These are phyloP conservation scores for Pelagia noctiluca DNA, from an alignment of 30 jellyfish, hydroid and myxozoan genomes.

Conservation along the genomic window DNA sequence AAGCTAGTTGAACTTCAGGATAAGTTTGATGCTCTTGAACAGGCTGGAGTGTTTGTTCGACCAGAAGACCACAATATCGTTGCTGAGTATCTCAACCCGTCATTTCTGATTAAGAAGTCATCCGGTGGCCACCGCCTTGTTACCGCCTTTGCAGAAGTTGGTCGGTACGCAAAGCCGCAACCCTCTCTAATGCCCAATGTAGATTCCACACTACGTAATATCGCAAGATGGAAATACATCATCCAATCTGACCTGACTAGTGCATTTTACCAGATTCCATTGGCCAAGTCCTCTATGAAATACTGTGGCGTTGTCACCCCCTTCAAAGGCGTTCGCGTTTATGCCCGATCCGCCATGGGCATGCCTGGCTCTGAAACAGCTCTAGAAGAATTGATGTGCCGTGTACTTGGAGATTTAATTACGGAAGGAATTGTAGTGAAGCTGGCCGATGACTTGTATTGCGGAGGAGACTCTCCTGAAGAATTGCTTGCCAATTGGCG, in stretches of 20 bases:
- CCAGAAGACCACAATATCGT: slow-evolving; percentile 62
- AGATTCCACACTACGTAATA: slow-evolving; percentile 64
- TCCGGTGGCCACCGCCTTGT: slow-evolving; percentile 68
- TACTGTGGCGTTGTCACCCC: too few species aligned
- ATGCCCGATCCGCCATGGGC: too few species aligned
- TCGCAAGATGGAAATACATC: slow-evolving; percentile 70
- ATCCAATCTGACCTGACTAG: slow-evolving; percentile 50
- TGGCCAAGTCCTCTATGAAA: slow-evolving; percentile 40
- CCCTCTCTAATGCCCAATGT: slow-evolving; percentile 79
- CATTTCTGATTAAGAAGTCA: slow-evolving; percentile 62
- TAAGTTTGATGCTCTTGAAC: too few species aligned
- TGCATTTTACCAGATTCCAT: slow-evolving; percentile 76
- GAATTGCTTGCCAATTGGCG: slow-evolving; percentile 35
- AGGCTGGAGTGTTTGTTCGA: slow-evolving; percentile 50
- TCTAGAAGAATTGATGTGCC: slow-evolving; percentile 60
- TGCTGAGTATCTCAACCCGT: too few species aligned
- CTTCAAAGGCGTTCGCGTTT: too few species aligned
- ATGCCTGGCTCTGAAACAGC: too few species aligned
- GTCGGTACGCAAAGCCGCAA: too few species aligned
- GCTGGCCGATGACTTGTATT: slow-evolving; percentile 63
- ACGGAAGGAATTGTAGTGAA: slow-evolving; percentile 58
- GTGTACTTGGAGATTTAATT: slow-evolving; percentile 50
- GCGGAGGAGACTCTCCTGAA: slow-evolving; percentile 40
- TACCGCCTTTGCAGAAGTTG: too few species aligned
- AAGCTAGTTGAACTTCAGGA: slow-evolving; percentile 41